phyloP scores from a whole-genome alignment of 2,888 invertebrate species.

The Tachina lurida region DNA sequence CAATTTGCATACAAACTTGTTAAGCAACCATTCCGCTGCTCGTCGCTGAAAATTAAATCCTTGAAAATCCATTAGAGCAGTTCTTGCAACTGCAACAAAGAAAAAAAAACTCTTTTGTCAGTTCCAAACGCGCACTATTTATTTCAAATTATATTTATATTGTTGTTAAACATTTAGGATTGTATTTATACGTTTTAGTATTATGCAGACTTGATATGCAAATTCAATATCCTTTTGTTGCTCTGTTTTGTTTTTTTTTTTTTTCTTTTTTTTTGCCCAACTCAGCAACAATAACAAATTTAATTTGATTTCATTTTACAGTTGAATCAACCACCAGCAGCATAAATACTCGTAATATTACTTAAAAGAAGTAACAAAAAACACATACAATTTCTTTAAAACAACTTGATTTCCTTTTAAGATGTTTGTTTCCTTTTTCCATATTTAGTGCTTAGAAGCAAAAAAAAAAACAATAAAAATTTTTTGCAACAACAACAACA shows the following conservation, averaged over 20 bases:
- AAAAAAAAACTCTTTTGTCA: background rate
- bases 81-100: no score
- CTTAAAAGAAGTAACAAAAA: background rate
- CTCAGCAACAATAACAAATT: slow-evolving; percentile 54
- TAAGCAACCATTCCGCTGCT: background rate
- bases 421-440: slow-evolving; percentile 44
- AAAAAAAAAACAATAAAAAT: slow-evolving; percentile 35
- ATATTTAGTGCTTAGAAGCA: slow-evolving; percentile 29
- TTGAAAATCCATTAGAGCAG: background rate
- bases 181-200: slow-evolving; percentile 27
- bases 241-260: slow-evolving; percentile 1
- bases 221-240: slow-evolving; percentile 64
- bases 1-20: slow-evolving; percentile 40
- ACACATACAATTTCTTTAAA: slow-evolving; percentile 38
- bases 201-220: slow-evolving; percentile 42
- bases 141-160: slow-evolving; percentile 42
- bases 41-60: background rate
- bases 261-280: background rate
- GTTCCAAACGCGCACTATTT: slow-evolving; percentile 22
- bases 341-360: slow-evolving; percentile 12
- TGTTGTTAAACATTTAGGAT: slow-evolving; percentile 52
- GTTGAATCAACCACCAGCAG: slow-evolving; percentile 53
- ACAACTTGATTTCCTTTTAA: slow-evolving; percentile 62
- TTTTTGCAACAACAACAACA: slow-evolving; percentile 13
- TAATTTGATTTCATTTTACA: slow-evolving; percentile 66